phyloP scores from a whole-genome alignment of 2,113 vertebrate species.

The Gymnogyps californianus region DNA sequence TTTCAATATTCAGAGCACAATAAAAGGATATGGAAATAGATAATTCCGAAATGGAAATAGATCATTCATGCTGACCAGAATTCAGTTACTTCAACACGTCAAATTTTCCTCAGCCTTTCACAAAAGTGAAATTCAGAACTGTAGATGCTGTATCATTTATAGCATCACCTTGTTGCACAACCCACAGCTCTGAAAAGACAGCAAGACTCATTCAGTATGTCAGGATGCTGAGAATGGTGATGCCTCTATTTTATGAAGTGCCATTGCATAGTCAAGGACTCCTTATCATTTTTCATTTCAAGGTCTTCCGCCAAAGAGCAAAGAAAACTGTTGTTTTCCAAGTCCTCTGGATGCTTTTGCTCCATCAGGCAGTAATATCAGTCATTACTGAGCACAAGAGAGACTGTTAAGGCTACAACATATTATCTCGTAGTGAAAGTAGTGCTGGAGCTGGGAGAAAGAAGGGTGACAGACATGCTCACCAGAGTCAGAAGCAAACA shows the following conservation, averaged over 20 bases:
- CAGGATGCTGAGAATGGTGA: not conserved
- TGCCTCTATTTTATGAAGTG: slow-evolving; percentile 10
- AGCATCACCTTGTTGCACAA: not conserved
- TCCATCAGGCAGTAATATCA: not conserved
- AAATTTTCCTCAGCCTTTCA: not conserved
- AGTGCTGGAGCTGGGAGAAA: not conserved
- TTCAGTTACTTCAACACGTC: not conserved
- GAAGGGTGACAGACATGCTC: not conserved
- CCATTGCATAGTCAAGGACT: not conserved
- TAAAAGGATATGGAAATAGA: slow-evolving; percentile 67
- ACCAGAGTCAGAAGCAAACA: not conserved
- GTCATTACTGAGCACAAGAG: not conserved
- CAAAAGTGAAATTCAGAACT: not conserved
- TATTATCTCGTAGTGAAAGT: not conserved
- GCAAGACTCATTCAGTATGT: not conserved
- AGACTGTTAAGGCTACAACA: not conserved
- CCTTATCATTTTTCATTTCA: slow-evolving; percentile 19
- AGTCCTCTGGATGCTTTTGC: not conserved
- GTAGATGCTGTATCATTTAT: not conserved
- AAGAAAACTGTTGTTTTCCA: not conserved
- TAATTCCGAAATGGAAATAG: not conserved
- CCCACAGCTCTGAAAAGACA: not conserved
- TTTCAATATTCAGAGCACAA: slow-evolving; percentile 67
- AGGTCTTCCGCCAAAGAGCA: slow-evolving; percentile 26
- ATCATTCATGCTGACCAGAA: not conserved